A percentile compares a stretch with the other conserved stretches of the same genome.
Evolutionary conservation across 2,888 invertebrate genomes (phyloP).

Genomic region (Leptinotarsa peninsularis): DNA sequence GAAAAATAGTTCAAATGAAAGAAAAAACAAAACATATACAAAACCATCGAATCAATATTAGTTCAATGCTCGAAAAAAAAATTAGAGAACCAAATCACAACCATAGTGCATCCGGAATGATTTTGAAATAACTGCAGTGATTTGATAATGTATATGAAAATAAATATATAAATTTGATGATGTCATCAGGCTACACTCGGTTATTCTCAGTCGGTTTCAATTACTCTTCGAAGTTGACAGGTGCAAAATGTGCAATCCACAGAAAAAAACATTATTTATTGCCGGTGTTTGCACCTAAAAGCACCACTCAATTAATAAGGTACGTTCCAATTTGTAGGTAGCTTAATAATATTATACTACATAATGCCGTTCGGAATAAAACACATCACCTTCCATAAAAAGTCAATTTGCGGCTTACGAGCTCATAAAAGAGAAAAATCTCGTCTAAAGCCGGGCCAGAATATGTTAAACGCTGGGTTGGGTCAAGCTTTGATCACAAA

Average conservation of each 20-base stretch:
- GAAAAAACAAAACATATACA: no score
- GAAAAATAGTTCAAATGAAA: no score
- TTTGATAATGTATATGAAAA: no score
- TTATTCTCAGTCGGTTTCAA: not conserved
- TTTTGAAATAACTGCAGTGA: no score
- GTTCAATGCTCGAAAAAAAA: no score
- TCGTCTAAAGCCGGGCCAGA: slow-evolving; percentile 43
- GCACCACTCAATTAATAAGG: slow-evolving; percentile 39
- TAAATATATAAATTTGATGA: no score
- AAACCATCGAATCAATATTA: no score
- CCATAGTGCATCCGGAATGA: no score
- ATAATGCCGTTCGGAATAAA: slow-evolving; percentile 44
- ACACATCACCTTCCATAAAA: slow-evolving; percentile 50
- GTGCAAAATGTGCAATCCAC: slow-evolving; percentile 25
- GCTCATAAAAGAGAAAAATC: slow-evolving; percentile 47
- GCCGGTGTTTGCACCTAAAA: slow-evolving; percentile 29
- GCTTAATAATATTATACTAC: slow-evolving; percentile 47
- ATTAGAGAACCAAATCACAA: no score
- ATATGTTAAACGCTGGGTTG: slow-evolving; percentile 56
- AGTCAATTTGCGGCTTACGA: slow-evolving; percentile 52
- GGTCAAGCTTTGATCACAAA: slow-evolving; percentile 54
- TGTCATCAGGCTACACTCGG: no score
- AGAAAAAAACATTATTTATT: slow-evolving; percentile 29
- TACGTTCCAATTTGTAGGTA: slow-evolving; percentile 49
- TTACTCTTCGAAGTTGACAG: not conserved